Conservation (phyloP, 2,113 vertebrate species). For the Manacus vitellinus region DNA sequence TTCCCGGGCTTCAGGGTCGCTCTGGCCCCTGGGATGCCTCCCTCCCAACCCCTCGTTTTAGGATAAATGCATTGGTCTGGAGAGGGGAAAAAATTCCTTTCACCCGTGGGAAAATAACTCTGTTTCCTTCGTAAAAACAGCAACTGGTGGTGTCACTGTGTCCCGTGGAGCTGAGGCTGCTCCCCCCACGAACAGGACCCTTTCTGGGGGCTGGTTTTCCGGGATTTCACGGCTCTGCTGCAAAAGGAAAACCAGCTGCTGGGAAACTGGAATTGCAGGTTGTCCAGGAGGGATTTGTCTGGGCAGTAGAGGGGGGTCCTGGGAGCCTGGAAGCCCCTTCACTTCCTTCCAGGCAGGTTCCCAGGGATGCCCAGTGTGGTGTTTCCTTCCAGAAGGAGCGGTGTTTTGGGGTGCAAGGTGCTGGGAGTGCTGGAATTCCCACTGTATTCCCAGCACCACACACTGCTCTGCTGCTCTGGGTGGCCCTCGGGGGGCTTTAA, state of each 20-base stretch:
- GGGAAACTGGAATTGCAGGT: background rate
- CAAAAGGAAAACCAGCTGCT: background rate
- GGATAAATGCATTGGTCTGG: background rate
- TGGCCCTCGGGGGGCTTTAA: background rate
- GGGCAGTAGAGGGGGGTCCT: too few relatives aligned
- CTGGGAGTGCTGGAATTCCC: background rate
- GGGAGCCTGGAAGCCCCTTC: rapidly evolving
- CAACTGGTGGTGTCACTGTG: background rate
- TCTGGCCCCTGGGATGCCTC: rapidly evolving
- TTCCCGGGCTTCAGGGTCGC: rapidly evolving
- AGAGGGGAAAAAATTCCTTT: background rate
- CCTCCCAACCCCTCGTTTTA: background rate
- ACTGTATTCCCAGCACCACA: background rate
- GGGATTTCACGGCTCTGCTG: background rate
- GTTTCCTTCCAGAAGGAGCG: rapidly evolving
- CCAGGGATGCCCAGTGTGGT: background rate
- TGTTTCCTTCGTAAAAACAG: rapidly evolving
- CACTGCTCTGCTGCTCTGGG: background rate
- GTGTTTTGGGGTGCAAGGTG: background rate
- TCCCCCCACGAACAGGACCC: background rate
- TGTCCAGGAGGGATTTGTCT: background rate
- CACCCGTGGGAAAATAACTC: rapidly evolving
- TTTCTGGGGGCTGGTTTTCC: background rate
- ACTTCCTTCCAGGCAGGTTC: rapidly evolving
- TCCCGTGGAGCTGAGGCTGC: background rate